phyloP scores from a whole-genome alignment of 2,888 invertebrate species.

The Acronicta alni region DNA sequence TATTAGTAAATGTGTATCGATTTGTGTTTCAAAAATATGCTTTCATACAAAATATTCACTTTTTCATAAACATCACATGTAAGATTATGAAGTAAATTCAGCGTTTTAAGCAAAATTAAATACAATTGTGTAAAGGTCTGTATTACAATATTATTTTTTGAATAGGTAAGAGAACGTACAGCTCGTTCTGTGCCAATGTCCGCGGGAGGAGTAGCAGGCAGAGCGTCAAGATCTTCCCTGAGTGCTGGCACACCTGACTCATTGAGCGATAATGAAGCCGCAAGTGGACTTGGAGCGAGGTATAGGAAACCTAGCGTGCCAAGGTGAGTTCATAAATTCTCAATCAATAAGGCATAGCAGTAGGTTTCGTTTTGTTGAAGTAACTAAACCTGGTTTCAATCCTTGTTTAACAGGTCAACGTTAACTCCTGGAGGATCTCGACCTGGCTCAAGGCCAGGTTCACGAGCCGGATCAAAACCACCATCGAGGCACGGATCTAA shows the following conservation, averaged over 20 bases:
- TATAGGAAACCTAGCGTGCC: constrained; percentile 91
- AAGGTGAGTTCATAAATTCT: constrained; percentile 66
- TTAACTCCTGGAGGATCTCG: constrained; percentile 94
- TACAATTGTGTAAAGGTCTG: constrained; percentile 3
- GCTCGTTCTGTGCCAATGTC: constrained; percentile 97
- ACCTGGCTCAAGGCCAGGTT: constrained; percentile 95
- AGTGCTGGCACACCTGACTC: constrained; percentile 97
- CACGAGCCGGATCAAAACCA: constrained; percentile 96
- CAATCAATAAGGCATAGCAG: background rate
- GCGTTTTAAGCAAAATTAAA: constrained; percentile 9
- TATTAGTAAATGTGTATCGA: constrained; percentile 48
- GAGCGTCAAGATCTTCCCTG: constrained; percentile 93
- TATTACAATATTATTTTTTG: constrained; percentile 32
- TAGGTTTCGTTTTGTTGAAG: too few species aligned
- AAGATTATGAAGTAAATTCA: constrained; percentile 26
- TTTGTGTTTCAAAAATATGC: constrained; percentile 40
- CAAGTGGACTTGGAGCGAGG: constrained; percentile 91
- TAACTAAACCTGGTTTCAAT: too few species aligned
- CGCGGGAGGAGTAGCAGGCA: constrained; percentile 84
- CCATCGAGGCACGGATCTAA: constrained; percentile 98
- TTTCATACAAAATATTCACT: constrained; percentile 41
- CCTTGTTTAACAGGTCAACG: constrained; percentile 86
- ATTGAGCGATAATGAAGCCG: constrained; percentile 95
- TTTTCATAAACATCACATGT: constrained; percentile 23
- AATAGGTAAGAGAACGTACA: constrained; percentile 97